A percentile compares a stretch with the other conserved stretches of the same genome.
phyloP scores from a whole-genome alignment of 2,113 vertebrate species.

The Varanus salvator region DNA sequence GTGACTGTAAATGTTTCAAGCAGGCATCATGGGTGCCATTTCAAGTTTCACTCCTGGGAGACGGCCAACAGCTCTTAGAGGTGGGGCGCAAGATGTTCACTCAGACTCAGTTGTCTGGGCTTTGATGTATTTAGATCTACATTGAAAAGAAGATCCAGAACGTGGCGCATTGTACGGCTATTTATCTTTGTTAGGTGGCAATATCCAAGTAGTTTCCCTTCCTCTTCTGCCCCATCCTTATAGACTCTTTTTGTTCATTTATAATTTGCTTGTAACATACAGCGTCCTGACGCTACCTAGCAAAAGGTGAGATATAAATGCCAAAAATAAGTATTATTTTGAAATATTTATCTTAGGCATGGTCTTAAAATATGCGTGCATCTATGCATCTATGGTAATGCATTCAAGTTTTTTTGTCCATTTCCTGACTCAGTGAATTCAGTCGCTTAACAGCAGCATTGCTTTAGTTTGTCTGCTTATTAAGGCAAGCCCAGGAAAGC shows the following conservation, averaged over 20 bases:
- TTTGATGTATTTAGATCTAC: no score
- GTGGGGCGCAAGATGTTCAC: no score
- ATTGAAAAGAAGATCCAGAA: no score
- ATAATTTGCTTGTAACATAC: not conserved
- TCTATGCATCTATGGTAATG: not conserved
- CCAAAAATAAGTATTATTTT: not conserved
- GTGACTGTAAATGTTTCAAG: no score
- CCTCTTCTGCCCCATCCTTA: not conserved
- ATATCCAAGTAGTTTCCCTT: not conserved
- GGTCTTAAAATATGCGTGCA: not conserved
- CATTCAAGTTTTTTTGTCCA: not conserved
- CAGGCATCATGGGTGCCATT: no score
- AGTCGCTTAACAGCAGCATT: not conserved
- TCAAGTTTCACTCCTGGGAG: no score
- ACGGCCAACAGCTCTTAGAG: no score
- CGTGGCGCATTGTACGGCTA: no score
- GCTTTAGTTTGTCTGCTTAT: conserved; percentile 10
- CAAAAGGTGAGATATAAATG: not conserved
- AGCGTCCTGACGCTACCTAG: not conserved
- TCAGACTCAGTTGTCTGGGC: no score
- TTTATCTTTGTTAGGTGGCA: no score
- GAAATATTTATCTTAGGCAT: not conserved
- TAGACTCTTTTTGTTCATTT: not conserved
- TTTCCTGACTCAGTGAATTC: not conserved
- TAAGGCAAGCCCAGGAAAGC: not conserved